Conservation (phyloP, 2,888 invertebrate genomes). For the Lochmaea capreae region DNA sequence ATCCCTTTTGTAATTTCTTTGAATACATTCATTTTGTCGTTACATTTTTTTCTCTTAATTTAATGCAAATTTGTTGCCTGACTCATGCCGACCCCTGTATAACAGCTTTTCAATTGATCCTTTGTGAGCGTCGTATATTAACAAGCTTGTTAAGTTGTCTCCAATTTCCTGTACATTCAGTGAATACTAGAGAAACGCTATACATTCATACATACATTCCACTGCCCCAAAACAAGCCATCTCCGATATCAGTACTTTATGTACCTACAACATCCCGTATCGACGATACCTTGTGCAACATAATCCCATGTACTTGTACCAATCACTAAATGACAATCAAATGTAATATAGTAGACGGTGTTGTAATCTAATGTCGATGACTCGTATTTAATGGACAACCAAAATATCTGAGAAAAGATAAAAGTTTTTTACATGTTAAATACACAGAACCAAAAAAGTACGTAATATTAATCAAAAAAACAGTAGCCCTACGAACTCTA, state of each 20-base stretch:
- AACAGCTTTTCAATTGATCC: constrained; percentile 4
- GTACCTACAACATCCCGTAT: not conserved
- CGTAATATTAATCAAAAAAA: no score
- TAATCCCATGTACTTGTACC: not conserved
- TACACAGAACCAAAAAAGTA: no score
- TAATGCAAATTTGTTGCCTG: no score
- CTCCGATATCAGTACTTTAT: constrained; percentile 4
- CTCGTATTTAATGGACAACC: not conserved
- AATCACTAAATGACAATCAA: not conserved
- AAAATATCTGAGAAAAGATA: not conserved
- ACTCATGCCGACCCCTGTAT: no score
- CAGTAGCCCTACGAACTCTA: no score
- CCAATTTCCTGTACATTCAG: not conserved
- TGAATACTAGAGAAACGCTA: not conserved
- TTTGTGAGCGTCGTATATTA: constrained; percentile 4
- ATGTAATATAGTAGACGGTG: not conserved
- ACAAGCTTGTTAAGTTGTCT: not conserved
- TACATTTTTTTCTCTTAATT: no score
- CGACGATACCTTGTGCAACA: not conserved
- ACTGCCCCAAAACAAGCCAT: not conserved
- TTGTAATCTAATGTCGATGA: not conserved
- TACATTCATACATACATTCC: not conserved
- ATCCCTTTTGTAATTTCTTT: no score
- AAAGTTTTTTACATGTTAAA: not conserved
- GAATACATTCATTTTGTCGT: no score